Base-by-base conservation (phyloP, 92 coral and sea anemone species). In the Bergia puertoricense region DNA sequence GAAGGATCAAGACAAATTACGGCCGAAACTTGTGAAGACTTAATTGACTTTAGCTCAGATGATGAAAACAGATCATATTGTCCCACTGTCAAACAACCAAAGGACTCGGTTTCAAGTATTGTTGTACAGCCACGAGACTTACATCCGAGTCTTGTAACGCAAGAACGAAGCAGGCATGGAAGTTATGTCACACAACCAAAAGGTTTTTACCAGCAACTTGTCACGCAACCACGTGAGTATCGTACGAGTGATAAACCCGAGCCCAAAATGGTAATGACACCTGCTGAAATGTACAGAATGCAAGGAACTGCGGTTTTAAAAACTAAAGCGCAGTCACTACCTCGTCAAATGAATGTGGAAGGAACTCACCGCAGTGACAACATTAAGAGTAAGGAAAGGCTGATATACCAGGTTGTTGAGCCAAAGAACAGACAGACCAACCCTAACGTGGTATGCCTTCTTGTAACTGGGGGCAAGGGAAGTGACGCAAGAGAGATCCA, bases 401-500 rank as follows among this genome's bases (percentile, higher is more conserved):
- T 85, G 65, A 43, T 73, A 59, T 37, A n/a, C 42, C 81, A 46
- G 66, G 69, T 42, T 13, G 15, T 62, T 10, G 66, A 74, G 0
- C 66, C 30, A 8, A 88, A 40, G 80, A 76, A 48, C 46, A 84
- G 65, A 48, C 8, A 36, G 43, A 39, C 67, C 79, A 82, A 88
- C 81, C 79, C 91, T 16, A 92, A 85, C 14, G 54, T 90, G 36
- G 89, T 94, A 72, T 94, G 95, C 83, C 62, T 97, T 42, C 92
- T 97, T 91, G 92, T 97, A 40, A 88, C 95, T 80, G 99, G 99
- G 5, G 99, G 99, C 65, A 92, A 94, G 86, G 90, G 92, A 51
- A 92, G 91, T 57, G 89, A 91, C 46, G 92, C 92, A 42, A 89
- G 94, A 20, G 99, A 97, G 76, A 94, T 93, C 76, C 91, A 88